Evolutionary conservation across 2,113 vertebrate species (phyloP).

Genomic region (Myotis davidii): DNA sequence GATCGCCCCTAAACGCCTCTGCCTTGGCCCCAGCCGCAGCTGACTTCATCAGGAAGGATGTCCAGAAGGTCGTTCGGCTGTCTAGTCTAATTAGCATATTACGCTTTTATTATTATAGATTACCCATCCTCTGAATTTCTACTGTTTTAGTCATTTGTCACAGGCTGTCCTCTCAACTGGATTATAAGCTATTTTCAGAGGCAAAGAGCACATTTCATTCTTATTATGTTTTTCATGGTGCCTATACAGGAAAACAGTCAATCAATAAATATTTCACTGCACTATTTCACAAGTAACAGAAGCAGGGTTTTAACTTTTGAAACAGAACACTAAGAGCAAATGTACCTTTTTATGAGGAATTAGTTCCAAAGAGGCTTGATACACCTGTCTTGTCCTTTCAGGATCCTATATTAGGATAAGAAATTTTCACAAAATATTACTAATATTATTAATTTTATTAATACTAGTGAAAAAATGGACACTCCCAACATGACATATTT

Average conservation of each 20-base stretch:
- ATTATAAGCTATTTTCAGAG: not conserved
- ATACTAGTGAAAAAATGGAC: not conserved
- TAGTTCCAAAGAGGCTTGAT: conserved; percentile 95
- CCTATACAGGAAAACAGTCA: not conserved
- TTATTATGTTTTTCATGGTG: not conserved
- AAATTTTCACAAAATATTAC: conserved; percentile 42
- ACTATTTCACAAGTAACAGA: not conserved
- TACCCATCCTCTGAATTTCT: not conserved
- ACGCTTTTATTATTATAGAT: no score
- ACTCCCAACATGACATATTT: not conserved
- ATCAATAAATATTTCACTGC: not conserved
- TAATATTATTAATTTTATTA: conserved; percentile 24
- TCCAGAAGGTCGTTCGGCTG: no score
- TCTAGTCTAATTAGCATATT: no score
- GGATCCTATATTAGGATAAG: conserved; percentile 87
- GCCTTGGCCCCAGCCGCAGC: no score
- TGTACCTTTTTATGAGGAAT: conserved; percentile 98
- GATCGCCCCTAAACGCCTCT: no score
- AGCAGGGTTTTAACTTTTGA: not conserved
- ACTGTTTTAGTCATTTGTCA: not conserved
- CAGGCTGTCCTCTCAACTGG: not conserved
- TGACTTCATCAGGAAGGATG: no score
- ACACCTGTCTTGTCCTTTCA: conserved; percentile 96
- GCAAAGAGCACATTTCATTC: not conserved
- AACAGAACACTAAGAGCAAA: not conserved